Conservation (phyloP, 2,113 vertebrate genomes). For the Ramphastos sulfuratus region DNA sequence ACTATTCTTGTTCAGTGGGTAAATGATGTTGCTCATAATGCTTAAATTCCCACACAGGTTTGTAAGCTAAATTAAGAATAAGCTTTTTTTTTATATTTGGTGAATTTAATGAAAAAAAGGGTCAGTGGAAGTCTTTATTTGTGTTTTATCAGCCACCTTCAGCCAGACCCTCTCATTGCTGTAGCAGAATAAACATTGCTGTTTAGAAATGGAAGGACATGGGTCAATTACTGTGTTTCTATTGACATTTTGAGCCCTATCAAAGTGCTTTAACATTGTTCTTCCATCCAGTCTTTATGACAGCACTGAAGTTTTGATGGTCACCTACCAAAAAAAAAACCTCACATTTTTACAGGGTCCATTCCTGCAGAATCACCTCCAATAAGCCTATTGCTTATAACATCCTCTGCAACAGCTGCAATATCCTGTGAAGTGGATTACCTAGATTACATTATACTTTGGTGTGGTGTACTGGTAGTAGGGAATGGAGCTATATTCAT, state of each 20-base stretch:
- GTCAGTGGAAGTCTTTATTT: background rate
- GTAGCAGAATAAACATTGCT: background rate
- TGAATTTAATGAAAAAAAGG: background rate
- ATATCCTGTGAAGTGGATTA: background rate
- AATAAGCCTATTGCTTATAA: background rate
- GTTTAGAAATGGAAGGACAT: background rate
- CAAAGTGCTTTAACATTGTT: background rate
- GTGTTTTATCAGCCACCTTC: background rate
- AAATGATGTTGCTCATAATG: background rate
- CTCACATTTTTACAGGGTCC: background rate
- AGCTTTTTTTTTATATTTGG: background rate
- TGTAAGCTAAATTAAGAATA: background rate
- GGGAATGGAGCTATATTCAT: background rate
- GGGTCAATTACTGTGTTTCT: background rate
- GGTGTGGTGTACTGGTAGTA: background rate
- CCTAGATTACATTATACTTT: background rate
- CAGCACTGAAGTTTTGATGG: background rate
- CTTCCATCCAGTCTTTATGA: background rate
- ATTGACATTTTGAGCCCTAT: background rate
- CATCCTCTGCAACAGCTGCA: background rate
- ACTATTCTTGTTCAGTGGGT: background rate
- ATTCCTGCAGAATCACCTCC: background rate
- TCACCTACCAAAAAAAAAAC: background rate
- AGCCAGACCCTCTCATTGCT: background rate
- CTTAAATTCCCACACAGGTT: background rate